These are phyloP conservation scores for Rhagium mordax DNA, from an alignment of 2,888 invertebrate species.

Conservation along the genomic window DNA sequence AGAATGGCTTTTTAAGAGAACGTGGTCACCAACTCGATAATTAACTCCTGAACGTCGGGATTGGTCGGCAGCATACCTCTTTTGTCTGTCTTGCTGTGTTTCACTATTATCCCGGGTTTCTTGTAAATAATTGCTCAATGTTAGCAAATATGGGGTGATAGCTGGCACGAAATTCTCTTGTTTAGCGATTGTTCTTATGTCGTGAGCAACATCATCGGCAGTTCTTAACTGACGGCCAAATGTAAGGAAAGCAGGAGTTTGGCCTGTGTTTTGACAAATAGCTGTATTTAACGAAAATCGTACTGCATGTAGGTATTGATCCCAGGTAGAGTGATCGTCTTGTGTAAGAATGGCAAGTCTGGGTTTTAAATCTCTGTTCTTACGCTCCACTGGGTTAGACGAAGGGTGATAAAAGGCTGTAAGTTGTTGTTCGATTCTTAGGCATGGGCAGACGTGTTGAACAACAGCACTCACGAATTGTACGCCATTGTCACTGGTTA, in stretches of 20 bases:
- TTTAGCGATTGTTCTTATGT: conserved; percentile 35
- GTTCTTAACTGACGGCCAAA: conserved; percentile 36
- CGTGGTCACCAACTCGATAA: no score
- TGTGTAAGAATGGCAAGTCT: conserved; percentile 58
- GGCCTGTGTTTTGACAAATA: conserved; percentile 47
- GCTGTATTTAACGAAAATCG: conserved; percentile 67
- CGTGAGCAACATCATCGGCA: conserved; percentile 48
- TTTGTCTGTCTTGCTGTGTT: no score
- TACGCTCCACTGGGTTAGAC: conserved; percentile 47
- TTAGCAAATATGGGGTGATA: no score
- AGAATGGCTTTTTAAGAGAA: no score
- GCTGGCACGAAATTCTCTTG: no score
- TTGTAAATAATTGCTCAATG: no score
- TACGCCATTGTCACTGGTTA: conserved; percentile 24
- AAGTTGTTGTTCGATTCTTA: conserved; percentile 5
- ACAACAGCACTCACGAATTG: conserved; percentile 4
- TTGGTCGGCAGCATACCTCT: no score
- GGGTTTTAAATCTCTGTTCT: conserved; percentile 60
- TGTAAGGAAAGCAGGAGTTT: conserved; percentile 59
- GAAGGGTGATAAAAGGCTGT: conserved; percentile 31
- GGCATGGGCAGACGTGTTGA: not conserved
- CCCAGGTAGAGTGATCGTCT: conserved; percentile 58
- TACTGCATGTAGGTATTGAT: conserved; percentile 34
- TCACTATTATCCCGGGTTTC: no score
- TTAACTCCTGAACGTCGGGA: no score